A percentile compares a stretch with the other conserved stretches of the same genome.
phyloP scores from a whole-genome alignment of 23 tunicate species.

The Aplidium turbinatum region DNA sequence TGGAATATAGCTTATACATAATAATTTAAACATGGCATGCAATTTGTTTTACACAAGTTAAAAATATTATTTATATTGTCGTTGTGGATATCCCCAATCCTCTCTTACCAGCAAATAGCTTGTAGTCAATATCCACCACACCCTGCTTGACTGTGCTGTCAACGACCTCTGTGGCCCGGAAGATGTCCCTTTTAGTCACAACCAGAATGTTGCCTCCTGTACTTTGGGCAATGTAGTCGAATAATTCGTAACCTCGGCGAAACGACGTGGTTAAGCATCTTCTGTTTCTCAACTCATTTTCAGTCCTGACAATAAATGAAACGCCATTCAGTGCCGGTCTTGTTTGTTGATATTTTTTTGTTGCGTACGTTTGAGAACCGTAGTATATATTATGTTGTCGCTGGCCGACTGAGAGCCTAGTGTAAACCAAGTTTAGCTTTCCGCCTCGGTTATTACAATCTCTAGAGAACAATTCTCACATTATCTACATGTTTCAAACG shows the following conservation, averaged over 20 bases:
- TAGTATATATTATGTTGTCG: too few relatives aligned
- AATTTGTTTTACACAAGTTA: not conserved
- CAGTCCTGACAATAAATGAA: too few relatives aligned
- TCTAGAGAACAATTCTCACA: too few relatives aligned
- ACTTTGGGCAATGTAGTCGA: slow-evolving; percentile 45
- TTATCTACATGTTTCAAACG: too few relatives aligned
- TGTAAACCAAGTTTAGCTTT: too few relatives aligned
- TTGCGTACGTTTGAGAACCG: too few relatives aligned
- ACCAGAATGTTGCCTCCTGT: slow-evolving; percentile 50
- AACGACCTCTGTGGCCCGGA: slow-evolving; percentile 45
- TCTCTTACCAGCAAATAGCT: slow-evolving; percentile 14
- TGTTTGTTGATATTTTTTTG: too few relatives aligned
- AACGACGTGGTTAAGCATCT: slow-evolving; percentile 44
- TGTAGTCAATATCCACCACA: slow-evolving; percentile 29
- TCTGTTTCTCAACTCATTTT: not conserved
- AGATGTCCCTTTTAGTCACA: slow-evolving; percentile 32
- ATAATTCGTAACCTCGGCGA: slow-evolving; percentile 43
- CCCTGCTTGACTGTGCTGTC: slow-evolving; percentile 49
- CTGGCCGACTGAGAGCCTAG: too few relatives aligned
- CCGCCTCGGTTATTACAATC: too few relatives aligned
- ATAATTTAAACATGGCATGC: not conserved
- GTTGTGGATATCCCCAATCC: too few relatives aligned
- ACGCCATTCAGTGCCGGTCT: too few relatives aligned
- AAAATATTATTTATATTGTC: not conserved
- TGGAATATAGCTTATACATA: not conserved